Base-by-base conservation (phyloP, 64 coral and sea anemone species). In the Catalaphyllia jardinei region DNA sequence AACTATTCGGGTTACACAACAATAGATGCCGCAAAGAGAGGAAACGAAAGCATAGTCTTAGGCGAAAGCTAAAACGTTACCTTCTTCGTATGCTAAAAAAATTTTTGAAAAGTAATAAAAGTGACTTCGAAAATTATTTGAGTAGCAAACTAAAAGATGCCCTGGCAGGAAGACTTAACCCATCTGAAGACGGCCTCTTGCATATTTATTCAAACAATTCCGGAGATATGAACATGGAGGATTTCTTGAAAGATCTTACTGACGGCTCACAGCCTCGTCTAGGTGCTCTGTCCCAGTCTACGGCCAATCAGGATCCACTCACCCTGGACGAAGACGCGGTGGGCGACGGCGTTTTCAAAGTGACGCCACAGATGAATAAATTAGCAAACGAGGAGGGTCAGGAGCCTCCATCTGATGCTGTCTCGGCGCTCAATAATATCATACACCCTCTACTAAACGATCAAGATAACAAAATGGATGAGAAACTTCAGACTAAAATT, bases 391-490 rank as follows among this genome's bases (percentile, higher is more conserved):
- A 59, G 9, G 74, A 88, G 28, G 31, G 29, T 88, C 86, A 29
- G 7, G 74, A 74, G 0, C 33, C 63, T 75, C 71, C 71, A 30
- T 42, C 86, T 74, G 86, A 75, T 19, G 71, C 71, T 46, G 60
- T 88, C 10, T 71, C 81, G 2, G 81, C 63, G 22, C 81, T 85
- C 25, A 88, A 74, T 76, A 88, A 88, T 31, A 88, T 88, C 54
- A 92, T 62, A 86, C 82, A 92, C 29, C 90, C 90, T 73, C 61
- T 92, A 0, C 50, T 92, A 11, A 87, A 86, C 71, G 84, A 92
- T 79, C 81, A 87, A 46, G 84, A 86, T 28, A 92, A 92, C 17
- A 76, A 92, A 67, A 42, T 92, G 75, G 52, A 82, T 46, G 71
- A 81, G 24, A 80, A 76, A 19, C 78, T 78, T 16, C 81, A 92